Evolutionary conservation across 2,797 vertebrate species (phyloP).

Genomic region (Sternotherus odoratus): DNA sequence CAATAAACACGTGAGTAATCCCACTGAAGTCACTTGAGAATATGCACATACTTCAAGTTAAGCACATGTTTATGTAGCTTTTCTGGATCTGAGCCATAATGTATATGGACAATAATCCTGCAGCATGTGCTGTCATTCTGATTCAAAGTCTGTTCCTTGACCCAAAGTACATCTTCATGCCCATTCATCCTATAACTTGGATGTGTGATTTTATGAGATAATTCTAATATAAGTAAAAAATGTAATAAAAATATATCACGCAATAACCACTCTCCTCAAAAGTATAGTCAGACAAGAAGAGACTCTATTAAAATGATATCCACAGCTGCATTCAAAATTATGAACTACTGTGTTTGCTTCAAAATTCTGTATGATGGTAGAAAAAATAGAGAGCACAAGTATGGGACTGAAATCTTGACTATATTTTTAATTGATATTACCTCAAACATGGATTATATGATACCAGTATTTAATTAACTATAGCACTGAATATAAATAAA

Average conservation of each 20-base stretch:
- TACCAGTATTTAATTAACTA: conserved; percentile 70
- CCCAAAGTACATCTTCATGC: conserved; percentile 69
- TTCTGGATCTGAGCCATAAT: conserved; percentile 54
- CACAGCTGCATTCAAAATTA: conserved; percentile 66
- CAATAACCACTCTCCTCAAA: conserved; percentile 76
- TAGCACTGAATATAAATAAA: conserved; percentile 77
- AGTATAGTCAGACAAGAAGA: conserved; percentile 63
- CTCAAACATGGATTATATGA: conserved; percentile 75
- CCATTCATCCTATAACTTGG: conserved; percentile 67
- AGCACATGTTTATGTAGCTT: conserved; percentile 58
- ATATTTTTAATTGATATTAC: conserved; percentile 77
- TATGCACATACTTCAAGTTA: conserved; percentile 23
- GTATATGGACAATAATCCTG: conserved; percentile 42
- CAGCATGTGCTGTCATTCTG: conserved; percentile 32
- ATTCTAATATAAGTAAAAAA: conserved; percentile 66
- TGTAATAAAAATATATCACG: conserved; percentile 68
- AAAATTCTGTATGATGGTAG: conserved; percentile 66
- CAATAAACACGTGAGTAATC: not conserved
- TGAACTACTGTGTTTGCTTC: conserved; percentile 59
- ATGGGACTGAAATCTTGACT: conserved; percentile 67
- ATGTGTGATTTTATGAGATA: conserved; percentile 66
- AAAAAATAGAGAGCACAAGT: conserved; percentile 72
- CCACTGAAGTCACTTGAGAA: not conserved
- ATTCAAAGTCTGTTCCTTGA: conserved; percentile 64
- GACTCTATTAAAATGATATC: conserved; percentile 66